Base-by-base conservation (phyloP, 2,888 invertebrate genomes). In the Sipunculus nudus region DNA sequence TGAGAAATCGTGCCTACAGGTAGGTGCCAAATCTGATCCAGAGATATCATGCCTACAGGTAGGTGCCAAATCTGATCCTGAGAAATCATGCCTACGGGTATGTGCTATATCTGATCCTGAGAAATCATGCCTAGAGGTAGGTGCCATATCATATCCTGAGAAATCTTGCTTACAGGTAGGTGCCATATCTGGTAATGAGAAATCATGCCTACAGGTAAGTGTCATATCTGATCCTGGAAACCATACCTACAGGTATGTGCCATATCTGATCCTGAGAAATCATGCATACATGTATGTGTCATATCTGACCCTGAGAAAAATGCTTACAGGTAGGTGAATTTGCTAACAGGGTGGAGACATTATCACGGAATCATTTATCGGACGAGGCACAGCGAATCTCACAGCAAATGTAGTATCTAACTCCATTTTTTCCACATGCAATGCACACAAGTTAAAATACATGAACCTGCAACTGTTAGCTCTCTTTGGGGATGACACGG, bases 251-350 rank as follows among this genome's bases (percentile, higher is more conserved):
- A 78, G 77, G 80, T 80, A 29, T 56, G 57, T 35, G 3, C 26
- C 19, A 10, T 8, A 43, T 0, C 25, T n/a, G 5, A 25, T n/a
- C 8, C 23, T 53, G 23, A 78, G 31, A 78, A 76, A 47, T 66
- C 76, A 2, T 74, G 76, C 23, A 68, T 75, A 41, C 75, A 78
- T 76, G 79, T 82, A 21, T 79, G 80, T 16, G 78, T 80, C 52
- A 73, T 71, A 41, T 68, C 77, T 2, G 74, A 76, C 48, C 75
- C 78, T 13, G 78, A 78, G 31, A 78, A 76, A 47, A 66, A 2
- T 74, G 76, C 23, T 69, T 75, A 41, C 75, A 78, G 77, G 80
- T 80, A 29, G 56, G 57, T 35, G 3, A 25, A 10, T 10, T 8
- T 16, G 0, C 25, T n/a, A 5, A 25, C 10, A 13, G 13, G 40